Percentiles rank a stretch among this genome's conserved stretches.
Evolutionary conservation across 1,140 invertebrate species (phyloP).

Genomic region (Neodiprion virginianus): DNA sequence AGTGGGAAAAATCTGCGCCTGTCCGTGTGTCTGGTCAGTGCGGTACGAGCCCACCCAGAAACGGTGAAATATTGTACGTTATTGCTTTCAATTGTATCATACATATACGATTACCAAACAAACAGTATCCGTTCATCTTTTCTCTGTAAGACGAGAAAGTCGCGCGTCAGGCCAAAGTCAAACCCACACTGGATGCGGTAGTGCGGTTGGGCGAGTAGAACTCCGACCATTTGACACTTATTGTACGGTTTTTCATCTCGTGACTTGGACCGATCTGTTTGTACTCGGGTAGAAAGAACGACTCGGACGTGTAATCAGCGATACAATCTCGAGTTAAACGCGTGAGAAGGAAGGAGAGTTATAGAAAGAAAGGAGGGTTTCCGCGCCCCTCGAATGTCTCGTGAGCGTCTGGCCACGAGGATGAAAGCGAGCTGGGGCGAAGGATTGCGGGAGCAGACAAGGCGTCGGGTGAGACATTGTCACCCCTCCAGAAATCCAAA

Average conservation of each 20-base stretch:
- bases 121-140: background rate
- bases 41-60: no score
- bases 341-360: slow-evolving; percentile 28
- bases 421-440: slow-evolving; percentile 27
- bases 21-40: no score
- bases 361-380: background rate
- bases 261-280: no score
- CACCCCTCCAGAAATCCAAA: slow-evolving; percentile 35
- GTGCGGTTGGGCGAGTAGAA: no score
- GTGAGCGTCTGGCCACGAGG: slow-evolving; percentile 3
- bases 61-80: background rate
- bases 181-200: no score
- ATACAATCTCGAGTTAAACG: slow-evolving; percentile 45
- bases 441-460: slow-evolving; percentile 36
- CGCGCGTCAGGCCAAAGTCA: no score
- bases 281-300: background rate
- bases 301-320: slow-evolving; percentile 37
- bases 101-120: slow-evolving; percentile 24
- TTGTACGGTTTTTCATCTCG: no score
- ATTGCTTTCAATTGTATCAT: slow-evolving; percentile 21
- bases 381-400: background rate
- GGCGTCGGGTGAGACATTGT: slow-evolving; percentile 40
- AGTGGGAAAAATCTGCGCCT: no score
- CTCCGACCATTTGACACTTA: no score
- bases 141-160: no score